Base-by-base conservation (phyloP, 35 echinoderm and acorn worm genomes). In the Diadema setosum region DNA sequence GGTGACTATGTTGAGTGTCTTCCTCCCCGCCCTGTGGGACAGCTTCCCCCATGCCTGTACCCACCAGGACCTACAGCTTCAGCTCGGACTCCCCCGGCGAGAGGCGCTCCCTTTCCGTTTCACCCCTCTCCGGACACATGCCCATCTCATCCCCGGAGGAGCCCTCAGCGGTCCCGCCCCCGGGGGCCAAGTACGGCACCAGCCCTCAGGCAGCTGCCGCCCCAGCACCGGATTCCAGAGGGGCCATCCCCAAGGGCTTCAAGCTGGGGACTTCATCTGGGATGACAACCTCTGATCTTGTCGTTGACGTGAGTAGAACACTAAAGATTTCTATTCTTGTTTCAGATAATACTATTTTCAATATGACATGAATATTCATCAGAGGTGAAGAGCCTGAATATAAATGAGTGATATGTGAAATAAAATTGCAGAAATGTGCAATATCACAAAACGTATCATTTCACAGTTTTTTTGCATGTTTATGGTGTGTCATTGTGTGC, bases 61-160 rank as follows among this genome's bases (percentile, higher is more conserved):
- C 96, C 36, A 89, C 84, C 67, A 60, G 96, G 34, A 91, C 89
- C 0, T 83, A 87, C 39, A 92, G 92, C 45, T 94, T 84, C 48
- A 81, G 81, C 44, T 94, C 96, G 23, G 91, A 93, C 39, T 97
- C 95, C 5, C 95, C 95, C 0, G 91, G 86, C 9, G 88, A 90
- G 56, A 43, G 58, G 44, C 64, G 86, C 3, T 88, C 91, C 75
- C 80, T 93, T 58, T 97, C 91, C 5, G 85, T 99, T 9, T 94
- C 93, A 5, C 92, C 92, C 3, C 86, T 91, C 30, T 91, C 93
- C 18, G 93, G 89, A 3, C 61, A 84, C 42, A 88, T 98, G 83
- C 96, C 96, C 36, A 95, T 99, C 27, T 99, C 96, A 14, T 99
- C 96, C 20, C 96, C 96, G 42, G 96, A 99, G 56, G 95, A 97